Percentiles rank a stretch among this genome's conserved stretches.
Conservation (phyloP, 1,140 invertebrate genomes). For the Chironomus striatipennis region DNA sequence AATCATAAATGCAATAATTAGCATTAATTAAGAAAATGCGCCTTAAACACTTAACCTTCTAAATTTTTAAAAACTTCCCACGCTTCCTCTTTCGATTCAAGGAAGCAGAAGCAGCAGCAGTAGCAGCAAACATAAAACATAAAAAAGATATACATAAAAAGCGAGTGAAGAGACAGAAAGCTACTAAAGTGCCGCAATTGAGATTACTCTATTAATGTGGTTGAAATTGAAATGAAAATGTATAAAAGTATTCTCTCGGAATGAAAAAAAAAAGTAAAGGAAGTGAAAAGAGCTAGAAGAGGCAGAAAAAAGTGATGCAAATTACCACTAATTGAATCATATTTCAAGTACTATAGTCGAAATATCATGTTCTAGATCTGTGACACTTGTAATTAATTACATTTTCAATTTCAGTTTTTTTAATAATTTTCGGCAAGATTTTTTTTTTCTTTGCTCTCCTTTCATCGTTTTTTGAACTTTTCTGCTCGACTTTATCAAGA, state of each 20-base stretch:
- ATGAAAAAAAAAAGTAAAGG: background rate
- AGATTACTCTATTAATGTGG: constrained; percentile 9
- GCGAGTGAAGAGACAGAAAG: background rate
- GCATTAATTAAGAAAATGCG: no score
- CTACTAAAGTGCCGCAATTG: background rate
- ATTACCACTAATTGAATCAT: constrained; percentile 24
- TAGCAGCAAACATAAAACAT: background rate
- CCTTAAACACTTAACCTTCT: no score
- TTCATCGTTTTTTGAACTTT: no score
- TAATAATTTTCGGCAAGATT: no score
- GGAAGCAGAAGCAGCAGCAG: background rate
- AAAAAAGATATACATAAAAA: no score
- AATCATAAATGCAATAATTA: no score
- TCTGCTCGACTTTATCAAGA: no score
- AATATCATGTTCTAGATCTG: constrained; percentile 16
- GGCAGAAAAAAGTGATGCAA: constrained; percentile 15
- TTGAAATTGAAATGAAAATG: background rate
- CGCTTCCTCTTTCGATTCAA: background rate
- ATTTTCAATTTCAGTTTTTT: background rate
- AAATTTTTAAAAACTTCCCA: background rate
- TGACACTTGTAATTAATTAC: constrained; percentile 20
- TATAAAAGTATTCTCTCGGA: background rate
- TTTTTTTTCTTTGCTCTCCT: no score
- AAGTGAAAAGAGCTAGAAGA: background rate
- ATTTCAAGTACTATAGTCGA: constrained; percentile 18